Conservation (phyloP, 2,888 invertebrate genomes). For the Aspidapion aeneum region DNA sequence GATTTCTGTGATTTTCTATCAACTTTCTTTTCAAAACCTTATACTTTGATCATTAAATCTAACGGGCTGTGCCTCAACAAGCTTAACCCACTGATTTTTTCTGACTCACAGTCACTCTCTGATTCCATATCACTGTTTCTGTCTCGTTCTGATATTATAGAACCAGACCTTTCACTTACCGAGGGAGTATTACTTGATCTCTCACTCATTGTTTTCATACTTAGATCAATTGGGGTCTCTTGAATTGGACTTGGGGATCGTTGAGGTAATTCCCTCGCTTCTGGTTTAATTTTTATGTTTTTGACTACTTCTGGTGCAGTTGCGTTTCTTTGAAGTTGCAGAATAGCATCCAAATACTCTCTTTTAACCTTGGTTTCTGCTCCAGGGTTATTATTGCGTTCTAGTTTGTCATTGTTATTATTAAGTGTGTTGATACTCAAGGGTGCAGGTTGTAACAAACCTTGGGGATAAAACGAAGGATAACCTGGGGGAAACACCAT, state of each 20-base stretch:
- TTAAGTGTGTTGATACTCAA: slow-evolving; percentile 19
- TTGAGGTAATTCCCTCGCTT: slow-evolving; percentile 23
- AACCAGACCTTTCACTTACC: slow-evolving; percentile 39
- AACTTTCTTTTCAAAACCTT: too few relatives aligned
- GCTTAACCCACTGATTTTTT: slow-evolving; percentile 47
- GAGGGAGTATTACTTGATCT: slow-evolving; percentile 42
- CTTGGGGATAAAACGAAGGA: slow-evolving; percentile 43
- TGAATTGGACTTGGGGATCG: slow-evolving; percentile 50
- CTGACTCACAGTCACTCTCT: slow-evolving; percentile 50
- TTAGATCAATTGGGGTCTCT: slow-evolving; percentile 78
- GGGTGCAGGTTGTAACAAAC: slow-evolving; percentile 43
- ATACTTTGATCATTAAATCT: slow-evolving; percentile 69
- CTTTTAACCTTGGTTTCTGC: slow-evolving; percentile 65
- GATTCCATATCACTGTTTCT: slow-evolving; percentile 53
- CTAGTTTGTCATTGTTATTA: slow-evolving; percentile 47
- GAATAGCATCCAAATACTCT: slow-evolving; percentile 70
- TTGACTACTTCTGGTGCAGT: slow-evolving; percentile 36
- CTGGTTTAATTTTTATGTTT: slow-evolving; percentile 44
- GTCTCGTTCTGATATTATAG: slow-evolving; percentile 36
- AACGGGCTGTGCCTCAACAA: slow-evolving; percentile 52
- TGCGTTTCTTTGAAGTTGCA: slow-evolving; percentile 61
- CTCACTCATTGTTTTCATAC: slow-evolving; percentile 66
- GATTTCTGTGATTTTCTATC: too few relatives aligned
- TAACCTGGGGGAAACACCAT: slow-evolving; percentile 57
- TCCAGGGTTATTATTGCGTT: slow-evolving; percentile 57